Evolutionary conservation across 2,888 invertebrate species (phyloP).

Genomic region (Branchellion lobata): DNA sequence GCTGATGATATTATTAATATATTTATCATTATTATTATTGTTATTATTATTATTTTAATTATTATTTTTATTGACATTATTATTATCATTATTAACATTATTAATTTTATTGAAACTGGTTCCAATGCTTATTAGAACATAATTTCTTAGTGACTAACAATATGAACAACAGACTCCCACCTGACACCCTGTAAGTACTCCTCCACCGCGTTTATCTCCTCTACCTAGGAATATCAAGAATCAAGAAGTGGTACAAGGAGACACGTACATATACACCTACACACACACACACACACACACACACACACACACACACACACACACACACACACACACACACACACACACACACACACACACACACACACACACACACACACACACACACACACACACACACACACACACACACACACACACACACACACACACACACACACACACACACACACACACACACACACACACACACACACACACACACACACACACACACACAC

Average conservation of each 20-base stretch:
- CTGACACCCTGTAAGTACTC: conserved; percentile 56
- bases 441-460: conserved; percentile 44
- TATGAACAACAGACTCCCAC: neutral
- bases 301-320: conserved; percentile 47
- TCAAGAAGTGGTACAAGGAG: conserved; percentile 23
- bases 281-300: conserved; percentile 44
- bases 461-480: conserved; percentile 46
- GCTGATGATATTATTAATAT: conserved; percentile 54
- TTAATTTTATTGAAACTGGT: neutral
- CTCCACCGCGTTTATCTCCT: conserved; percentile 59
- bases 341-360: conserved; percentile 39
- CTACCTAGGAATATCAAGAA: conserved; percentile 48
- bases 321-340: conserved; percentile 45
- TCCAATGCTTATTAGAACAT: too few relatives aligned
- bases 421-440: conserved; percentile 46
- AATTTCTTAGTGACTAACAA: too few relatives aligned
- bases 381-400: conserved; percentile 36
- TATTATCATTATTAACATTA: neutral
- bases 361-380: conserved; percentile 29
- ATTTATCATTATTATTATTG: neutral
- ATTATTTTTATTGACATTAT: conserved; percentile 1
- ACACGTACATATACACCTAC: conserved; percentile 45
- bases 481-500: conserved; percentile 46
- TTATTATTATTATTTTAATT: conserved; percentile 2
- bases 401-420: conserved; percentile 28